Conservation (phyloP, 2,797 vertebrate genomes). For the Darevskia mixta region DNA sequence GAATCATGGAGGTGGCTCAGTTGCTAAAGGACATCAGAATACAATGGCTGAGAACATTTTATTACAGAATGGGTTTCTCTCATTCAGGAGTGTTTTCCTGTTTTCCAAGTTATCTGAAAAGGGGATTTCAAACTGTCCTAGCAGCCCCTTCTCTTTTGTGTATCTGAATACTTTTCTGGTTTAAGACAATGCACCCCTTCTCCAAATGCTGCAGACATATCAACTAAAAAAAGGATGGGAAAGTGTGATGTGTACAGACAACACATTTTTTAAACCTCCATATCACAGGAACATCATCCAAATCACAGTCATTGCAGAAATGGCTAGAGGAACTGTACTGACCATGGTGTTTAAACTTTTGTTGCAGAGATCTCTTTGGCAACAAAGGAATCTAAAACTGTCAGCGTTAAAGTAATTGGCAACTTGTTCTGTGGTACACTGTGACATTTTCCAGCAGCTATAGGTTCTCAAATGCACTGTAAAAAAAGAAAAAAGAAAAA, state of each 20-base stretch:
- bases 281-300: constrained; percentile 32
- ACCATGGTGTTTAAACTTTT: constrained; percentile 2
- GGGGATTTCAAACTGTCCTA: neutral
- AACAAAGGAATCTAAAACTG: constrained; percentile 40
- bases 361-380: constrained; percentile 38
- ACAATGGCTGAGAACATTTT: neutral
- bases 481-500: neutral
- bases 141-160: neutral
- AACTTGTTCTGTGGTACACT: constrained; percentile 2
- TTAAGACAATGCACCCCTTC: constrained; percentile 4
- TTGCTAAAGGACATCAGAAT: neutral
- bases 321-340: neutral
- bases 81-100: neutral
- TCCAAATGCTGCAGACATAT: constrained; percentile 3
- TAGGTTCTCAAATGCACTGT: constrained; percentile 43
- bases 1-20: neutral
- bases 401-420: constrained; percentile 24
- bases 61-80: neutral
- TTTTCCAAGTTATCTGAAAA: neutral
- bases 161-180: neutral
- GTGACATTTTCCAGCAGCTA: constrained; percentile 31
- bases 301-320: constrained; percentile 10
- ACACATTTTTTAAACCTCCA: neutral
- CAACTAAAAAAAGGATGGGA: neutral
- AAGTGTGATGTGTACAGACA: neutral